Evolutionary conservation across 2,888 invertebrate species (phyloP), one percentile per base, ranked within the genome.

Genomic region (Eupithecia inturbata): DNA sequence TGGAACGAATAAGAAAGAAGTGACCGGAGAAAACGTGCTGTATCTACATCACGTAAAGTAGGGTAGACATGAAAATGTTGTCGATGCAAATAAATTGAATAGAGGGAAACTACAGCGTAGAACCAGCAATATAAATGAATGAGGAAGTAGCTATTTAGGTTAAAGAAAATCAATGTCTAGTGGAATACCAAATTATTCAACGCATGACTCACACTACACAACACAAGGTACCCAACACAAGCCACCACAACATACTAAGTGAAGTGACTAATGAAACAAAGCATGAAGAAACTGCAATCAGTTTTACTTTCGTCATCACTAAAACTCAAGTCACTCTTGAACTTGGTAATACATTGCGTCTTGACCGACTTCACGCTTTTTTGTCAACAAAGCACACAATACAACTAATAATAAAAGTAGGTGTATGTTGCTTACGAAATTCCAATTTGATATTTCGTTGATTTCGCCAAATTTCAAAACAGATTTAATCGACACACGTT

Each of bases 381-480:
- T 78, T 78, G 68, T 41, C 66, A 81, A 84, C 82, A 81, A 83
- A 83, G 83, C 87, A 87, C 80, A 89, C 87, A 89, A 90, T 89
- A 84, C 79, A 83, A 81, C 81, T 88, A 91, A 89, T 91, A 92
- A 87, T 74, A 68, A 66, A 63, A 22, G 64, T 68, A 84, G 87
- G 81, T 71, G 74, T 81, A 83, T 84, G 84, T 87, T 67, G 57
- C 26, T 89, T 88, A 85, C 90, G 85, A 92, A 89, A 91, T 83
- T 79, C 79, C 88, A 89, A 91, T 92, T 89, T 89, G 86, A 92
- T 92, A 93, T 90, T 93, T 92, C 87, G 85, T 85, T 85, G 91
- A 86, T 93, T 93, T 92, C 92, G 85, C 88, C 81, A 75, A 91
- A 92, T 92, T 93, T 92, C 92, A 90, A 89, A 92, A 93, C 89